Base-by-base conservation (phyloP, 2,888 invertebrate species). In the Noctua pronuba region DNA sequence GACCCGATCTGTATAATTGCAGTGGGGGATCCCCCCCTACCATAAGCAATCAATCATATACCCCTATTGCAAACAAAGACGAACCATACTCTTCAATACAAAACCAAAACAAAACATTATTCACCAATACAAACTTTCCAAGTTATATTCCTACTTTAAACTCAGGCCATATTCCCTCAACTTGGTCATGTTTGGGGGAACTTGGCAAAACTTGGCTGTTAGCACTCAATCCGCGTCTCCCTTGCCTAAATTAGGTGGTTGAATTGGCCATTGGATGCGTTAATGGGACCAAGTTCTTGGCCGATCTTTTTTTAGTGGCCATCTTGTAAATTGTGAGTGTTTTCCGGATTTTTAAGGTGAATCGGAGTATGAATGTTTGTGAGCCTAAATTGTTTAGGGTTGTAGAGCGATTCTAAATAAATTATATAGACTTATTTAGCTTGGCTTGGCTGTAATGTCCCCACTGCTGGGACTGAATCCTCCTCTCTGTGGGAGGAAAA, bases 231-330 rank as follows among this genome's bases (percentile, higher is more conserved):
- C 84, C 77, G 73, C 73, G 60, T 80, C 78, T 65, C 81, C 77
- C 68, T 67, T 71, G 73, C 55, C 66, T 79, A 88, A 88, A 84
- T 86, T 86, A 79, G 86, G 82, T 75, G 84, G 85, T 86, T 80
- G 88, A 89, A 91, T 88, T 85, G 88, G 76, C 90, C 82, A 86
- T 90, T 86, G 78, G 76, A 80, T 72, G 72, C 77, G 79, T 84
- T 90, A 91, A 91, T 86, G 83, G 83, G 21, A 60, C 73, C 80
- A 88, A 88, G 82, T 89, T 86, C 69, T 83, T 75, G 78, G 73
- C 44, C 41, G 71, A 73, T 65, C 82, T 86, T 88, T 90, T 85
- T 88, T 86, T 83, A 84, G 74, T 72, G 55, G 74, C 66, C 58
- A 64, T 69, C 69, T 80, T 73, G 71, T 38, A 70, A 75, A 71